These are phyloP conservation scores for Poeciliopsis infans DNA, from an alignment of 2,797 vertebrate genomes.

Conservation along the genomic window DNA sequence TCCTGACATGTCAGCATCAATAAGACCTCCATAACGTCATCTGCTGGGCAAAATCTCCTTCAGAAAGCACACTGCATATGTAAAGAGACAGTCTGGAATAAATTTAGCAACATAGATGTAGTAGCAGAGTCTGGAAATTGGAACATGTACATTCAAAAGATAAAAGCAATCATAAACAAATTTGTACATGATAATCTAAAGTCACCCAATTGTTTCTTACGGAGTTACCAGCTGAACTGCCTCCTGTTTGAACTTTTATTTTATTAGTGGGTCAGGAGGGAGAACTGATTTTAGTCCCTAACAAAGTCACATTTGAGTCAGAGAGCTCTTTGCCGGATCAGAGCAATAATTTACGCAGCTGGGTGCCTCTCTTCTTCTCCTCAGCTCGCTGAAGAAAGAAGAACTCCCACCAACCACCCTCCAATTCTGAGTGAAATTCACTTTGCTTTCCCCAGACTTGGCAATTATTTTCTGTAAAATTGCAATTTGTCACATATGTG, in stretches of 20 bases:
- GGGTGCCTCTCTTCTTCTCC: conserved; percentile 17
- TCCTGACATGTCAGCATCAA: conserved; percentile 13
- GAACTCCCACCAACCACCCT: conserved; percentile 10
- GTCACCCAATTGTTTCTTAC: conserved; percentile 22
- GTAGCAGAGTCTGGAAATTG: background rate
- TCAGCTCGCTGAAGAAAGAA: conserved; percentile 13
- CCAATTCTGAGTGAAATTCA: conserved; percentile 10
- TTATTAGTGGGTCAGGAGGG: conserved; percentile 36
- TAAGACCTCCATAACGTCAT: conserved; percentile 3
- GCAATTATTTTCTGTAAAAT: conserved; percentile 8
- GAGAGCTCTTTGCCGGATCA: conserved; percentile 19
- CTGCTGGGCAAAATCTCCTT: conserved; percentile 1
- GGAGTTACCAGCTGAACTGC: background rate
- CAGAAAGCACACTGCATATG: background rate
- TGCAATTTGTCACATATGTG: conserved; percentile 10
- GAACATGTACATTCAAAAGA: conserved; percentile 3
- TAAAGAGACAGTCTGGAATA: background rate
- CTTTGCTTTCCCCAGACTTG: background rate
- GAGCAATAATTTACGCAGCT: conserved; percentile 49
- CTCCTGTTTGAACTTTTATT: conserved; percentile 31
- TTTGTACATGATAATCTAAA: conserved; percentile 6
- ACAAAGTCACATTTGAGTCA: conserved; percentile 33
- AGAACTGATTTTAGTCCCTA: conserved; percentile 18
- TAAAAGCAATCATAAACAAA: background rate
- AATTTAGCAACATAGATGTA: background rate